Evolutionary conservation across 2,113 vertebrate genomes (phyloP).

Genomic region (Callionymus lyra): DNA sequence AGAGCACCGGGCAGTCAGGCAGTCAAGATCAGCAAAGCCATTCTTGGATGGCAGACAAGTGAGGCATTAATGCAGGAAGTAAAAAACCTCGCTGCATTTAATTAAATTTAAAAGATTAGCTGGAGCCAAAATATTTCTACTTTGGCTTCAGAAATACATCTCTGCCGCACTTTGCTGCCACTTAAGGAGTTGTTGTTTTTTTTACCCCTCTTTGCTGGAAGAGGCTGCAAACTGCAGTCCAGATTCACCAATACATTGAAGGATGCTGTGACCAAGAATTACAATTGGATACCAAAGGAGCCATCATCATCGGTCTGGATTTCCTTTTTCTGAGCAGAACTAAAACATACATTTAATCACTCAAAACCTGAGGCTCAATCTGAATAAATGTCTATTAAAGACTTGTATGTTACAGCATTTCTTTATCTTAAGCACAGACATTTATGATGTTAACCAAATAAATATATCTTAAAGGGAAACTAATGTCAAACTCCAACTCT

Average conservation of each 20-base stretch:
- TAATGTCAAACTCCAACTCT: too few species aligned
- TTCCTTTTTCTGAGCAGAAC: conserved; percentile 19
- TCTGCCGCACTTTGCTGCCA: conserved; percentile 4
- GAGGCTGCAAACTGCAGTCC: conserved; percentile 50
- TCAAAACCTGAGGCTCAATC: too few species aligned
- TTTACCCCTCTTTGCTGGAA: conserved; percentile 40
- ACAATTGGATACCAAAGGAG: conserved; percentile 28
- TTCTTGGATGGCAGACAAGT: conserved; percentile 23
- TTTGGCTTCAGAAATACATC: conserved; percentile 3
- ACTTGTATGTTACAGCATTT: too few species aligned
- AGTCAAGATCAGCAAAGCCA: conserved; percentile 29
- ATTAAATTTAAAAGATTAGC: conserved; percentile 16
- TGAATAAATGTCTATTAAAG: too few species aligned
- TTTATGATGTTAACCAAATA: too few species aligned
- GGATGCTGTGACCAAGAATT: conserved; percentile 44
- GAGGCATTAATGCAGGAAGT: conserved; percentile 7
- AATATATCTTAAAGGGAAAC: too few species aligned
- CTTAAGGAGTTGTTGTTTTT: conserved; percentile 42
- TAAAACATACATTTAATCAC: conserved; percentile 14
- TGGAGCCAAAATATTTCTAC: conserved; percentile 1
- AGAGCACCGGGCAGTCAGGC: conserved; percentile 52
- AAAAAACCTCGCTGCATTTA: conserved; percentile 16
- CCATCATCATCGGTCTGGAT: conserved; percentile 31
- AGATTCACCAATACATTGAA: conserved; percentile 40
- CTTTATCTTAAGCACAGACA: too few species aligned